phyloP scores from a whole-genome alignment of 2,113 vertebrate species.

The Tretioscincus oriximinensis region DNA sequence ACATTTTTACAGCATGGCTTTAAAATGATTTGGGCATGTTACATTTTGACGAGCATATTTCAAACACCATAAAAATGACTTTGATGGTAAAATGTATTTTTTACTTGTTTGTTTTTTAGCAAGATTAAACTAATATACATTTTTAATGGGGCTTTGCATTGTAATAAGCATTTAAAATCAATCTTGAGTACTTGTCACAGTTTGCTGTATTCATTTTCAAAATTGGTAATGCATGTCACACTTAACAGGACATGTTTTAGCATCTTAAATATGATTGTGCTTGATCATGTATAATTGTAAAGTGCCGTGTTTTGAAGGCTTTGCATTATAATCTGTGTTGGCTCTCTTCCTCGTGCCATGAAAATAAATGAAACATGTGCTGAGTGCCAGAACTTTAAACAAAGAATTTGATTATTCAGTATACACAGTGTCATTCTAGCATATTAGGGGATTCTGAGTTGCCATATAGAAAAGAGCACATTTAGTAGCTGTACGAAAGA shows the following conservation, averaged over 20 bases:
- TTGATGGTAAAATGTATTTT: background rate
- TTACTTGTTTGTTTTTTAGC: background rate
- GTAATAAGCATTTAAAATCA: constrained; percentile 5
- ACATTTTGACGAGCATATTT: no score
- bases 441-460: no score
- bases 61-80: background rate
- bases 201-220: background rate
- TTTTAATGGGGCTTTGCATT: background rate
- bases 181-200: background rate
- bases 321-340: background rate
- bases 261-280: background rate
- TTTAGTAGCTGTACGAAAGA: no score
- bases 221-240: background rate
- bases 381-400: background rate
- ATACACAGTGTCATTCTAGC: background rate
- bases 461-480: no score
- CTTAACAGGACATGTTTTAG: background rate
- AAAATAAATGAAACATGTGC: background rate
- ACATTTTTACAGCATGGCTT: background rate
- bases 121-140: background rate
- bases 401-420: background rate
- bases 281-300: background rate
- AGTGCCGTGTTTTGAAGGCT: background rate
- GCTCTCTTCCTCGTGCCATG: background rate
- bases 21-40: background rate